These are phyloP conservation scores for Barypeithes pellucidus DNA, from an alignment of 2,888 invertebrate genomes.

Conservation along the genomic window DNA sequence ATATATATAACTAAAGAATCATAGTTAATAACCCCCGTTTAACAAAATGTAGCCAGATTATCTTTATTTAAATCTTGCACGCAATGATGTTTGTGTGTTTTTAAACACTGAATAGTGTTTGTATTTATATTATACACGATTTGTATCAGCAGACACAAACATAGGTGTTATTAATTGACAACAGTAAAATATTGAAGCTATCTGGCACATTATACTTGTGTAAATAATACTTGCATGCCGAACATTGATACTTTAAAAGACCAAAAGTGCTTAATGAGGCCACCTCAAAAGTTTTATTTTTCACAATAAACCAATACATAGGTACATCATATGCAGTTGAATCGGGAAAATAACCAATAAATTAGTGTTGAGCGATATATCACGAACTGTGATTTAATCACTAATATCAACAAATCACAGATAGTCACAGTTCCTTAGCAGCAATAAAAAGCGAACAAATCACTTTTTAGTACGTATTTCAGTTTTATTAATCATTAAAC, in stretches of 20 bases:
- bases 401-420: too few relatives aligned
- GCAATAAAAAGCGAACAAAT: too few relatives aligned
- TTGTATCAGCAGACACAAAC: not conserved
- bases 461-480: too few relatives aligned
- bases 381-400: too few relatives aligned
- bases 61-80: slow-evolving; percentile 12
- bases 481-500: too few relatives aligned
- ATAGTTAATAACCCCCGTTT: slow-evolving; percentile 3
- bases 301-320: too few relatives aligned
- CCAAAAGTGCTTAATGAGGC: too few relatives aligned
- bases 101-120: slow-evolving; percentile 4
- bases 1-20: not conserved
- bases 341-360: too few relatives aligned
- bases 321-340: too few relatives aligned
- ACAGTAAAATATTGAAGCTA: not conserved
- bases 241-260: not conserved
- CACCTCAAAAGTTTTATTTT: too few relatives aligned
- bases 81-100: slow-evolving; percentile 5
- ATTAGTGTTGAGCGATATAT: too few relatives aligned
- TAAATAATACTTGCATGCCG: not conserved
- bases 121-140: not conserved
- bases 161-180: not conserved
- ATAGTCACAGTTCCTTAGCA: too few relatives aligned
- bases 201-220: not conserved
- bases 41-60: not conserved